Evolutionary conservation across 2,888 invertebrate species (phyloP).

Genomic region (Yponomeuta malinellus): DNA sequence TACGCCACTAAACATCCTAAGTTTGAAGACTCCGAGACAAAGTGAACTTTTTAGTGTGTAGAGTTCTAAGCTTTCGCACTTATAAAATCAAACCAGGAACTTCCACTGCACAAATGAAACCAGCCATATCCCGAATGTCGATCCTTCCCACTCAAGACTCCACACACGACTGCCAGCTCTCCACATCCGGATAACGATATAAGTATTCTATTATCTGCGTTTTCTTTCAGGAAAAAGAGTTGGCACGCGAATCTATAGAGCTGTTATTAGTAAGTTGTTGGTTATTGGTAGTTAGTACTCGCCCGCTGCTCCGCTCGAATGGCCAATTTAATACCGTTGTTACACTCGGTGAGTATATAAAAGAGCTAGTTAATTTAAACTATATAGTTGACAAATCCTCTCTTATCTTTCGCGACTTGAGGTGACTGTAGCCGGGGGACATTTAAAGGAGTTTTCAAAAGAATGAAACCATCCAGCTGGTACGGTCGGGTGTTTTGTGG

Average conservation of each 20-base stretch:
- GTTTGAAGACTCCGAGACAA: background rate
- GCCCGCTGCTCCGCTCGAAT: background rate
- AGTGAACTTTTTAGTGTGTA: background rate
- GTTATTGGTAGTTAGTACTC: background rate
- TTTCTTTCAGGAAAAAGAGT: conserved; percentile 57
- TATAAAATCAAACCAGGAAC: background rate
- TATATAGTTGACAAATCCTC: no score
- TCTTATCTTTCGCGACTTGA: no score
- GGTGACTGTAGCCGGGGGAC: no score
- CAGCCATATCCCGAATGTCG: background rate
- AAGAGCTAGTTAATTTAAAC: no score
- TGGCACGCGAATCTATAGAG: conserved; percentile 46
- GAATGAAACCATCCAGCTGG: no score
- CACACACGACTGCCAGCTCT: conserved; percentile 7
- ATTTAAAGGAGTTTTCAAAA: no score
- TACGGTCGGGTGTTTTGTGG: no score
- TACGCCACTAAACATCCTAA: no score
- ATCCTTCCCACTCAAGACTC: conserved; percentile 12
- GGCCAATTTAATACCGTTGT: background rate
- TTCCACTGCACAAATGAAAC: background rate
- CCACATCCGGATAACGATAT: conserved; percentile 30
- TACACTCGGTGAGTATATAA: no score
- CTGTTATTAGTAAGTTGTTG: conserved; percentile 35
- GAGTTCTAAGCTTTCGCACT: background rate
- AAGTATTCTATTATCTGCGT: conserved; percentile 60